Base-by-base conservation (phyloP, 2,888 invertebrate genomes). In the Timema cristinae region DNA sequence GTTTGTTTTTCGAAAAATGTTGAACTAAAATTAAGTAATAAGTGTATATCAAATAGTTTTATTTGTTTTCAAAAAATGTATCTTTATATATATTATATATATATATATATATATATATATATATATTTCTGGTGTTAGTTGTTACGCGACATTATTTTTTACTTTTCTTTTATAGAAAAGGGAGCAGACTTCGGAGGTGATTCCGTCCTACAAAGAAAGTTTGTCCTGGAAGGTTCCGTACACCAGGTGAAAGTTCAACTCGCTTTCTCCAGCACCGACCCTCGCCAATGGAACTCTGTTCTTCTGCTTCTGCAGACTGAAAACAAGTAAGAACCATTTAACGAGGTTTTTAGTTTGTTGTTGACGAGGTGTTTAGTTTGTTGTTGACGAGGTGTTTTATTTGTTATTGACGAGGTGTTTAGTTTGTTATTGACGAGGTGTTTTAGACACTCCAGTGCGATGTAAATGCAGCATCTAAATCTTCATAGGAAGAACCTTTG, bases 151-250 rank as follows among this genome's bases (percentile, higher is more conserved):
- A 2, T 32, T 32, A 32, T 32, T 32, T 32, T 32, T 32, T 32
- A 32, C 32, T 32, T 32, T 32, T 32, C 32, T 32, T 32, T 32
- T 50, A 51, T 75, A 82, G 94, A 95, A 80, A 94, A 94, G 80
- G 95, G 94, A 0, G 95, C 94, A 0, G 93, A 93, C 78, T 95
- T 95, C 77, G 92, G 92, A 76, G 95, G 95, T 0, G 93, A 94
- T 79, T 93, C 94, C 16, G 90, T 91, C 74, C 81, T 95, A 56
- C 91, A 92, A 79, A 86, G 94, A 67, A 91, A 91, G 78, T 94
- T 93, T 80, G 86, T 90, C 7, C 81, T 92, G 10, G 86, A 88
- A 73, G 90, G 89, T 6, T 88, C 90, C 69, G 91, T 94, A 2
- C 85, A 78, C 74, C 87, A 91, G 83, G 91, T 95, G 0, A 93